Percentiles rank a stretch among this genome's conserved stretches.
These are phyloP conservation scores for Spilosoma lubricipeda DNA, from an alignment of 2,888 invertebrate species.

Conservation along the genomic window DNA sequence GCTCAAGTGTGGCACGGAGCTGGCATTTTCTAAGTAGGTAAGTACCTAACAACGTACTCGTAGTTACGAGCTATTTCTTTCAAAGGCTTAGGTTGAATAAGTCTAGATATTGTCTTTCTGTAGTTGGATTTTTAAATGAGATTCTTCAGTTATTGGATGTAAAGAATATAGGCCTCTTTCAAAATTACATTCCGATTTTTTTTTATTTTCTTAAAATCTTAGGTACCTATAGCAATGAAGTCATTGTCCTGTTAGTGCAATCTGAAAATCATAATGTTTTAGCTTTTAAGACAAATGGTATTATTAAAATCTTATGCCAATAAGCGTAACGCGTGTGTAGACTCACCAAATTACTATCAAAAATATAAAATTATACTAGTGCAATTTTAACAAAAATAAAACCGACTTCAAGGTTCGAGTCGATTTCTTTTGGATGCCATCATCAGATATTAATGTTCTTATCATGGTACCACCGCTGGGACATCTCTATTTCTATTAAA, in stretches of 20 bases:
- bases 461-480: no score
- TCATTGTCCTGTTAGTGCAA: background rate
- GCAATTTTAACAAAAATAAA: no score
- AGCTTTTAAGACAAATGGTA: background rate
- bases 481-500: no score
- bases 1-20: constrained; percentile 46
- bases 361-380: no score
- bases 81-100: background rate
- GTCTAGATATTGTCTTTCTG: background rate
- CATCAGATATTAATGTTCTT: no score
- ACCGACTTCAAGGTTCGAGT: no score
- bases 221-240: background rate
- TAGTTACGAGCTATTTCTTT: background rate
- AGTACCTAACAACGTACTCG: background rate
- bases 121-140: background rate
- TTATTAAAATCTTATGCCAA: background rate
- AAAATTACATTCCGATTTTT: background rate
- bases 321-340: background rate
- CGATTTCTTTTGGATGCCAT: no score
- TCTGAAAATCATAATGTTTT: background rate
- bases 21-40: constrained; percentile 30
- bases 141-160: background rate
- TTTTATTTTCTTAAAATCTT: background rate
- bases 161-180: background rate
- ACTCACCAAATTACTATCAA: background rate